Evolutionary conservation across 30 jellyfish, hydroid and myxozoan species (phyloP), one percentile per base, ranked within the genome.

Genomic region (Cassiopea xamachana): DNA sequence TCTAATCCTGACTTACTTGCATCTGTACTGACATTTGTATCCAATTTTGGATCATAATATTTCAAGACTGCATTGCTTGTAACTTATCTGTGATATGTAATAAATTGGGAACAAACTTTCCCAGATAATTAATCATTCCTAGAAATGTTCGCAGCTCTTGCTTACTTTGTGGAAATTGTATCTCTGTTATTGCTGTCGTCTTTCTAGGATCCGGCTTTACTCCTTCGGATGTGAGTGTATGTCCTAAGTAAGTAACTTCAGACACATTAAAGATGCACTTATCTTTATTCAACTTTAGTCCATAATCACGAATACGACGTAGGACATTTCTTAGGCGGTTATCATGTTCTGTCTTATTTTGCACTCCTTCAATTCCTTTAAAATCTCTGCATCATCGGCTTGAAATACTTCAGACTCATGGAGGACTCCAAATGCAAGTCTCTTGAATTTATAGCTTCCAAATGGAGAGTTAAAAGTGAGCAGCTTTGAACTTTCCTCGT

Each of bases 391-490:
- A 48, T 0, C 83, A 18, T 74, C 83, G 17, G 83, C 83, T 74
- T 74, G 83, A 74, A 39, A 74, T 74, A 74, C 77, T 45, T 46
- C 75, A 13, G 75, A 78, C 4, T 7, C 87, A 78, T 78, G 45
- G 48, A 60, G 91, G 17, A 48, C 77, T 45, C 90, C 78, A 43
- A 69, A 85, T 72, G 93, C 82, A 49, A 85, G 82, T 48, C 93
- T 71, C 77, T 71, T 85, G 50, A 85, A 85, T 44, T 49, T 72
- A 39, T 69, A 85, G 62, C 93, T 19, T 18, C 90, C 92, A 85
- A 18, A 62, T 73, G 92, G 92, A 27, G 92, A 16, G 77, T 72
- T 83, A 71, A 83, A 49, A 43, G 92, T 83, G 9, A 27, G 39
- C 39, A 27, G 39, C 39, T 27, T 27, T 27, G 39, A 27, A 27